Conservation (phyloP, 2,797 vertebrate genomes). For the Echiichthys vipera region DNA sequence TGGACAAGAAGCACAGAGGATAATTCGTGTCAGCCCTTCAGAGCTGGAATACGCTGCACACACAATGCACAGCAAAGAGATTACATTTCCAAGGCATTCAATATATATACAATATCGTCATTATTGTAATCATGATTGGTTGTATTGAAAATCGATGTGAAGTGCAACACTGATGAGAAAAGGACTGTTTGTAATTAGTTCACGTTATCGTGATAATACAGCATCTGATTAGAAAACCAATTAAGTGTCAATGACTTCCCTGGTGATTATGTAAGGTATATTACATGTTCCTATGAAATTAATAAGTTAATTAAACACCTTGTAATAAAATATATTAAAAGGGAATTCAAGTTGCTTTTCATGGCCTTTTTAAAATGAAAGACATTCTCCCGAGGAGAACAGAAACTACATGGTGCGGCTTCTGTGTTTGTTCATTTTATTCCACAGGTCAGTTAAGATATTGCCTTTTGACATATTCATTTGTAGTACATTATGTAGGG, state of each 20-base stretch:
- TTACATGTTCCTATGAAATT: slow-evolving; percentile 57
- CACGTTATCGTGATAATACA: slow-evolving; percentile 67
- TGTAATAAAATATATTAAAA: slow-evolving; percentile 50
- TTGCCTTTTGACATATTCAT: not conserved
- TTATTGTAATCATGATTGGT: slow-evolving; percentile 38
- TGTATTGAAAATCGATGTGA: slow-evolving; percentile 64
- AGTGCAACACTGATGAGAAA: slow-evolving; percentile 65
- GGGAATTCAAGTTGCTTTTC: slow-evolving; percentile 20
- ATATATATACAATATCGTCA: slow-evolving; percentile 63
- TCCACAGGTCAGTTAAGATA: not conserved
- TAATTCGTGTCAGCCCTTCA: slow-evolving; percentile 29
- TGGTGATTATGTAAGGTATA: slow-evolving; percentile 59
- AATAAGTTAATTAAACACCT: slow-evolving; percentile 64
- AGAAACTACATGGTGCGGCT: not conserved
- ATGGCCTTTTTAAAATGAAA: slow-evolving; percentile 42
- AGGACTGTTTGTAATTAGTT: slow-evolving; percentile 75
- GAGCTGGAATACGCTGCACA: slow-evolving; percentile 22
- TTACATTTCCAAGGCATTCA: slow-evolving; percentile 54
- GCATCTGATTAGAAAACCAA: slow-evolving; percentile 70
- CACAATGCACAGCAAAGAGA: slow-evolving; percentile 32
- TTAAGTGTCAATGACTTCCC: slow-evolving; percentile 65
- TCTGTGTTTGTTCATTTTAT: not conserved
- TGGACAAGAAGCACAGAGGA: slow-evolving; percentile 14
- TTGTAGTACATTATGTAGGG: not conserved
- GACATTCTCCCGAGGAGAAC: not conserved